Evolutionary conservation across 2,888 invertebrate genomes (phyloP).

Genomic region (Plemyria rubiginata): DNA sequence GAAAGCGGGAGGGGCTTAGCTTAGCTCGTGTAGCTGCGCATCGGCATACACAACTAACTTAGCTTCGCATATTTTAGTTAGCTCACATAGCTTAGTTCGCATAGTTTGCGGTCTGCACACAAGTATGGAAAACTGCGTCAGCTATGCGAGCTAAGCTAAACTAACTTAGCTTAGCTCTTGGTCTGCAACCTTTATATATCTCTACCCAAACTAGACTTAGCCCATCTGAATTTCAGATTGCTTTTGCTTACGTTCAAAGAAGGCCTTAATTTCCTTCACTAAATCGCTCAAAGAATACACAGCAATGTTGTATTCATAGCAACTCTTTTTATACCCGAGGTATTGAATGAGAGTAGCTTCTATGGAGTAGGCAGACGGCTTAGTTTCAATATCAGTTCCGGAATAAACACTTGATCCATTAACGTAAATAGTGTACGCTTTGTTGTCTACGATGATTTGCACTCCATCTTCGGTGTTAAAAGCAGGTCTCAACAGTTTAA

Average conservation of each 20-base stretch:
- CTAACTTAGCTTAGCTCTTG: too few relatives aligned
- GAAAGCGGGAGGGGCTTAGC: too few relatives aligned
- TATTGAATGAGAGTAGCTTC: conserved; percentile 63
- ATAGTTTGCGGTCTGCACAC: too few relatives aligned
- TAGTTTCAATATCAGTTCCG: conserved; percentile 48
- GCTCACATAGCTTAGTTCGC: too few relatives aligned
- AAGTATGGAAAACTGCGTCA: too few relatives aligned
- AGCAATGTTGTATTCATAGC: conserved; percentile 66
- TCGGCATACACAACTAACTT: too few relatives aligned
- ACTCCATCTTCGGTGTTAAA: conserved; percentile 55
- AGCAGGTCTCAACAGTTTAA: conserved; percentile 58
- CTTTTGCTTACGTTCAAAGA: conserved; percentile 47
- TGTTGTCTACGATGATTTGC: conserved; percentile 53
- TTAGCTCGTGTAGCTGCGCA: too few relatives aligned
- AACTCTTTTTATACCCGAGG: conserved; percentile 63
- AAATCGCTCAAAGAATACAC: conserved; percentile 40
- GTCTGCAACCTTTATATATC: too few relatives aligned
- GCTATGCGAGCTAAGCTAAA: too few relatives aligned
- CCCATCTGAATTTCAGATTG: too few relatives aligned
- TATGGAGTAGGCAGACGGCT: conserved; percentile 60
- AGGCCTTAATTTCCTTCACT: conserved; percentile 48
- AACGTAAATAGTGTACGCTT: conserved; percentile 50
- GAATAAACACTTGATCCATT: conserved; percentile 55
- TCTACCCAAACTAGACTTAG: too few relatives aligned
- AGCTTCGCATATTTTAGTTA: too few relatives aligned